Evolutionary conservation across 2,888 invertebrate genomes (phyloP), one percentile per base, ranked within the genome.

Genomic region (Agonopterix arenella): DNA sequence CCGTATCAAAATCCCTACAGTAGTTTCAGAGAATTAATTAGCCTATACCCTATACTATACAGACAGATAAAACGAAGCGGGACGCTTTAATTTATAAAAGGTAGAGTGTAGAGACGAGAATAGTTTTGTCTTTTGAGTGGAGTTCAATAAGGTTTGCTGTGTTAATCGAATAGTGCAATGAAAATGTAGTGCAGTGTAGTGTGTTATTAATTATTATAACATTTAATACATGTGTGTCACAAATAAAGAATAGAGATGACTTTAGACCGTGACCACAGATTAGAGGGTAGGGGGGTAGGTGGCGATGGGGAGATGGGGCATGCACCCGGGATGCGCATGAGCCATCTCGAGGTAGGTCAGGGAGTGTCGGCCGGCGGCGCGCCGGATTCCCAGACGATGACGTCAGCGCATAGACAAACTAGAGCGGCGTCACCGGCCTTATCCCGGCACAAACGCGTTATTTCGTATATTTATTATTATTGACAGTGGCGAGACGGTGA

Each of bases 381-480:
- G 71, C 73, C 80, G 76, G 82, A 88, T 88, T 86, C 88, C 84
- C 86, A 89, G 89, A 88, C 86, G 53, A 62, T 86, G 86, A 86
- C 88, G 88, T 84, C 79, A 80, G 66, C 64, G 68, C 66, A 82
- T 80, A 86, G 84, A 85, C 85, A 86, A 84, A 85, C 85, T 84
- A 84, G 84, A 83, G 75, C 85, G 73, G 72, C 76, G 80, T 83
- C 84, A 83, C 76, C 70, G 76, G 70, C 77, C 74, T 78, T 77
- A 84, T 83, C 80, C 80, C 79, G 73, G 75, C 70, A 75, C 77
- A 76, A 80, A 77, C 79, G 75, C 74, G 73, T 80, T 83, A 84
- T 85, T 85, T 83, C 70, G 78, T 76, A 77, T 85, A 86, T 84
- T 85, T 86, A 84, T 83, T 84, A 75, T 76, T 83, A 84, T 85